Conservation (phyloP, 2,888 invertebrate species). For the Aphodius sticticus region DNA sequence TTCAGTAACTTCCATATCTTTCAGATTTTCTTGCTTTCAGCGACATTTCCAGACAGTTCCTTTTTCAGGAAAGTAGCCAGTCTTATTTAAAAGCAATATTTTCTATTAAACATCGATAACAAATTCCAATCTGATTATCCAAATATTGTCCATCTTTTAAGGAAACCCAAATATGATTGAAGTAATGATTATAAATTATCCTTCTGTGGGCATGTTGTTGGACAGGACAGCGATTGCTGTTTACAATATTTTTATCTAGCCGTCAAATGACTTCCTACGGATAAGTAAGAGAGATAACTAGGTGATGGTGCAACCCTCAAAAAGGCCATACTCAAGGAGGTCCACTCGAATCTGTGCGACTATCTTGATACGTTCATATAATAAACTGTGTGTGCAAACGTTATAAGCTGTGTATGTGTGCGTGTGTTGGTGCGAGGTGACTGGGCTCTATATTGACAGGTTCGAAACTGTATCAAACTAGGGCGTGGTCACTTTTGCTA, state of each 20-base stretch:
- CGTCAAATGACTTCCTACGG: not conserved
- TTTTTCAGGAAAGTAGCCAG: too few species aligned
- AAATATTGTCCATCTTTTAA: too few species aligned
- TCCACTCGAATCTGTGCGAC: not conserved
- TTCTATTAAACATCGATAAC: too few species aligned
- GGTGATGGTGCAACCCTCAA: constrained; percentile 4
- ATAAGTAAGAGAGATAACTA: not conserved
- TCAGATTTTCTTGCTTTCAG: too few species aligned
- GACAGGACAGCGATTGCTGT: not conserved
- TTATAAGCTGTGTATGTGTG: not conserved
- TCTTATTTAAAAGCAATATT: too few species aligned
- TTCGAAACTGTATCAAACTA: constrained; percentile 39
- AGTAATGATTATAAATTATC: too few species aligned
- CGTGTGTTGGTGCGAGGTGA: constrained; percentile 4
- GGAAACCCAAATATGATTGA: too few species aligned
- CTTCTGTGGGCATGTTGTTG: too few species aligned
- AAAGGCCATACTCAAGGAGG: constrained; percentile 4
- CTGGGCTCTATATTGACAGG: constrained; percentile 35
- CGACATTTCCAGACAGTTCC: too few species aligned
- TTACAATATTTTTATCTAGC: not conserved
- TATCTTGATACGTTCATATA: not conserved
- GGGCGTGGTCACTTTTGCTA: constrained; percentile 50
- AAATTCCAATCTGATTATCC: too few species aligned
- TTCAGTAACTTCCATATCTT: too few species aligned
- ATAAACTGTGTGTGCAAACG: not conserved